Evolutionary conservation across 2,888 invertebrate genomes (phyloP).

Genomic region (Caprella mutica): DNA sequence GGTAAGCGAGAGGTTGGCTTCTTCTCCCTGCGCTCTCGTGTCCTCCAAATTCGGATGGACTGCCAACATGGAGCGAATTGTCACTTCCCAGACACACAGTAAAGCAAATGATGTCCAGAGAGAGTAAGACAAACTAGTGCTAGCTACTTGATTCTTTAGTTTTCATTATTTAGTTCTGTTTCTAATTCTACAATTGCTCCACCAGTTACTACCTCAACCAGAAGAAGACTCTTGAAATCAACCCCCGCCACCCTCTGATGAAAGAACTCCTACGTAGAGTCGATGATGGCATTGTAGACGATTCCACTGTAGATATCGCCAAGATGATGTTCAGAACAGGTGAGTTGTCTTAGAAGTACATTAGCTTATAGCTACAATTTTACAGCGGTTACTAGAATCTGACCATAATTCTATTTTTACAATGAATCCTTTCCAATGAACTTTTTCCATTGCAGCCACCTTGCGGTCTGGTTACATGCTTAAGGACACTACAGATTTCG

Average conservation of each 20-base stretch:
- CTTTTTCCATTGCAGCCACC: conserved; percentile 52
- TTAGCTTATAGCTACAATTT: neutral
- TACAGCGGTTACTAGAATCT: neutral
- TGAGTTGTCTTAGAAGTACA: conserved; percentile 22
- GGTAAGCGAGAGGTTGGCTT: conserved; percentile 48
- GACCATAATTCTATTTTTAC: neutral
- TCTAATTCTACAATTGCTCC: no score
- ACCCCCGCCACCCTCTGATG: conserved; percentile 92
- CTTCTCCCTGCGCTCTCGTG: conserved; percentile 51
- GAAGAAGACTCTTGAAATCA: conserved; percentile 94
- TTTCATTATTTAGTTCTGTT: no score
- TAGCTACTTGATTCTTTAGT: no score
- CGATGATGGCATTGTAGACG: conserved; percentile 61
- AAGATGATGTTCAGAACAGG: conserved; percentile 73
- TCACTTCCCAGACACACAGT: conserved; percentile 49
- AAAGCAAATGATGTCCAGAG: conserved; percentile 47
- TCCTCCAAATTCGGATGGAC: conserved; percentile 53
- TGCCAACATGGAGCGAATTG: conserved; percentile 54
- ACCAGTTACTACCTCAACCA: conserved; percentile 68
- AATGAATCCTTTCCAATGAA: neutral
- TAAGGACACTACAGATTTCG: conserved; percentile 72
- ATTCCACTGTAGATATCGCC: conserved; percentile 69
- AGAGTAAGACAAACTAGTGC: conserved; percentile 38
- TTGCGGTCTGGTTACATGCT: conserved; percentile 89
- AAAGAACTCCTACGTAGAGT: conserved; percentile 77